Conservation (phyloP, 1,140 invertebrate species). For the Stegodyphus mimosarum region DNA sequence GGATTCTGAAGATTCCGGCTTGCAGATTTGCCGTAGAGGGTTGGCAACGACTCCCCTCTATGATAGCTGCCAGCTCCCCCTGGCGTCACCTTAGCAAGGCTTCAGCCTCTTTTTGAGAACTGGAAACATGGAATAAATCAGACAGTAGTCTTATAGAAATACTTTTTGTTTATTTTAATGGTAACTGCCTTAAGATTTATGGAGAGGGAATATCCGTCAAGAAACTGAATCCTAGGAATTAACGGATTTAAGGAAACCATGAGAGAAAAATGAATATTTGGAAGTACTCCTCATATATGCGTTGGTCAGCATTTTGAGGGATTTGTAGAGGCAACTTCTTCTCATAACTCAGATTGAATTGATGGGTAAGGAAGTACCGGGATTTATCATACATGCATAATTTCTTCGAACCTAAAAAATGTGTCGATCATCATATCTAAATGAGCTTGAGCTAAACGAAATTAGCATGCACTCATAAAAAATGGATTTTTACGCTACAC, state of each 20-base stretch:
- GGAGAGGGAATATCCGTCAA: conserved; percentile 28
- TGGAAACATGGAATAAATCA: conserved; percentile 32
- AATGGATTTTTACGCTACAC: too few species aligned
- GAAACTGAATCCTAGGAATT: conserved; percentile 10
- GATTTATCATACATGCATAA: conserved; percentile 31
- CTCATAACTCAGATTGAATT: conserved; percentile 23
- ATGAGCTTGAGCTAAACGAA: too few species aligned
- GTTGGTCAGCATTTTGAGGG: conserved; percentile 40
- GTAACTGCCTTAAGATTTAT: conserved; percentile 22
- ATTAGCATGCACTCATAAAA: too few species aligned
- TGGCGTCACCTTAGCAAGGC: background rate
- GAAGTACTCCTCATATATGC: background rate
- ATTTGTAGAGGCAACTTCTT: conserved; percentile 38
- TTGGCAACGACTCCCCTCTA: too few species aligned
- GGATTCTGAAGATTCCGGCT: background rate
- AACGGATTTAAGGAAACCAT: background rate
- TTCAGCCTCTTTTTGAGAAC: conserved; percentile 1
- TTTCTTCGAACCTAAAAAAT: background rate
- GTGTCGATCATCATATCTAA: too few species aligned
- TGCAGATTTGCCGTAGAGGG: too few species aligned
- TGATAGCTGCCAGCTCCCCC: background rate
- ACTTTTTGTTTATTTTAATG: conserved; percentile 48
- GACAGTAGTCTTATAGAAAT: background rate
- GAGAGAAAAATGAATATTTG: background rate
- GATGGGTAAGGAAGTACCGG: conserved; percentile 15